Conservation (phyloP, 2,113 vertebrate species). For the Pteropus alecto region DNA sequence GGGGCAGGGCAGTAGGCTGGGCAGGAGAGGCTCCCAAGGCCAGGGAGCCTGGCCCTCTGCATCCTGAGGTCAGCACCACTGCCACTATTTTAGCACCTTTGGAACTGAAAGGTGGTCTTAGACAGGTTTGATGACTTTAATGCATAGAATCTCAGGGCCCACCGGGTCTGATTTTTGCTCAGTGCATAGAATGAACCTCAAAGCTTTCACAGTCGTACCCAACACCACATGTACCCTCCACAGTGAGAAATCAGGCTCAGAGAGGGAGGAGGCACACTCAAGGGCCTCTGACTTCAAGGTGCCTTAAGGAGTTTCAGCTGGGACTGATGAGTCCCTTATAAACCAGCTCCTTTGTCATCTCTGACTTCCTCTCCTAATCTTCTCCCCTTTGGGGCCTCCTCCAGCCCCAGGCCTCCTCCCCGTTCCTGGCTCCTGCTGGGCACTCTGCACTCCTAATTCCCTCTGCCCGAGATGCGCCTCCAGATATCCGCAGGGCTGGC, state of each 20-base stretch:
- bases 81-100: neutral
- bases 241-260: neutral
- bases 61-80: accelerated
- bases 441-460: neutral
- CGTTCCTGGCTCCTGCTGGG: neutral
- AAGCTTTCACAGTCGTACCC: neutral
- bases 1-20: neutral
- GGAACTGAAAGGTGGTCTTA: neutral
- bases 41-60: neutral
- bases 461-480: neutral
- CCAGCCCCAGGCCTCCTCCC: neutral
- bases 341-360: neutral
- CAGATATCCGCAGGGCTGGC: no score
- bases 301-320: neutral
- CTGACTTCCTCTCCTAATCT: neutral
- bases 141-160: neutral
- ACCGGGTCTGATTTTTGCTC: neutral
- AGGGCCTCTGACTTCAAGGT: neutral
- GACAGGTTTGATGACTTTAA: neutral
- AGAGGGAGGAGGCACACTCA: neutral
- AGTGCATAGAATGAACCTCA: neutral
- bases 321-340: neutral
- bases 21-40: neutral
- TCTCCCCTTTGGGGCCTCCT: neutral
- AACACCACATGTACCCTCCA: neutral